These are phyloP conservation scores for Toxotes jaculatrix DNA, from an alignment of 2,113 vertebrate species.

Conservation along the genomic window DNA sequence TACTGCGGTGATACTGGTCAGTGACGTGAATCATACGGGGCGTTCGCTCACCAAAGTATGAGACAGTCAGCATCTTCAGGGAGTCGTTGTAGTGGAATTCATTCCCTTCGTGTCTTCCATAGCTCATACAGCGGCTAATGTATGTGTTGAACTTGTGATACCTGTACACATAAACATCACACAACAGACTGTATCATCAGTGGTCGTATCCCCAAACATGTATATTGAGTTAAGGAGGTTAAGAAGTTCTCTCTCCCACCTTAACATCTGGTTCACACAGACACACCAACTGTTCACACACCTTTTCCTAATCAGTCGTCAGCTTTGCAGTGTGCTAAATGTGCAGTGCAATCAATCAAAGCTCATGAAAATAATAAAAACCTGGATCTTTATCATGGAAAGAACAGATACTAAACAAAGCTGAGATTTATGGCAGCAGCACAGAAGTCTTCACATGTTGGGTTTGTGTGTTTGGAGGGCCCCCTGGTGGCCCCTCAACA, in stretches of 20 bases:
- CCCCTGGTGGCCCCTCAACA: neutral
- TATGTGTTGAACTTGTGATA: conserved; percentile 39
- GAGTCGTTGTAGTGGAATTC: conserved; percentile 79
- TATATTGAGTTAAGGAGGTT: too few species aligned
- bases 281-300: too few species aligned
- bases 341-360: neutral
- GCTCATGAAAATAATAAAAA: neutral
- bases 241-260: too few species aligned
- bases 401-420: neutral
- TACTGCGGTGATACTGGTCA: neutral
- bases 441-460: neutral
- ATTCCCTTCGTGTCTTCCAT: conserved; percentile 80
- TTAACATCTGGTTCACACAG: too few species aligned
- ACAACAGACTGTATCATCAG: neutral
- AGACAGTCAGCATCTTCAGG: conserved; percentile 78
- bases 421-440: neutral
- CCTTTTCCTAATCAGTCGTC: neutral
- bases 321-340: neutral
- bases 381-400: neutral
- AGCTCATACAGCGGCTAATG: conserved; percentile 67
- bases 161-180: conserved; percentile 33
- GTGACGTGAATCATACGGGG: rapidly evolving
- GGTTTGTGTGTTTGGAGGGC: neutral
- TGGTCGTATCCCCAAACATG: too few species aligned
- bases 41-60: conserved; percentile 77